Percentiles rank a stretch among this genome's conserved stretches.
Conservation (phyloP, 2,113 vertebrate species). For the Thinocorus orbignyianus region DNA sequence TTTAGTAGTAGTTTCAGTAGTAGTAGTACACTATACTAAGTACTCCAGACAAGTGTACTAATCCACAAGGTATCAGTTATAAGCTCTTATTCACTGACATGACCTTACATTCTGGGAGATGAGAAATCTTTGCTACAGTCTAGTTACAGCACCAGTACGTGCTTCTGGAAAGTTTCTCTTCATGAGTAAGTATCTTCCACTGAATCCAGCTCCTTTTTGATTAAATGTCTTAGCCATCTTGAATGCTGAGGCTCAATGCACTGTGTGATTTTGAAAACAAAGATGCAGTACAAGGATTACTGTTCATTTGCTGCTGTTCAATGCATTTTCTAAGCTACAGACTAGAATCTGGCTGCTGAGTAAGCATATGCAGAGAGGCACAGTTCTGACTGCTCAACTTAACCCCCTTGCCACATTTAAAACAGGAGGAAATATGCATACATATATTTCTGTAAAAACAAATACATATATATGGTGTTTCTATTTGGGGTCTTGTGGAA, state of each 20-base stretch:
- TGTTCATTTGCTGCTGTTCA: neutral
- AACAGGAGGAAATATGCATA: neutral
- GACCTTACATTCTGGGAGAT: neutral
- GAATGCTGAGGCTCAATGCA: neutral
- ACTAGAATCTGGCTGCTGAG: neutral
- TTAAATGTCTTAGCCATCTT: neutral
- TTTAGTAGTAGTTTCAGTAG: too few species aligned
- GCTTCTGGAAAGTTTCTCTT: neutral
- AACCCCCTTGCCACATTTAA: neutral
- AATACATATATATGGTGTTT: neutral
- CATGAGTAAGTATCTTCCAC: neutral
- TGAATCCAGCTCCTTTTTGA: neutral
- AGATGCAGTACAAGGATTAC: neutral
- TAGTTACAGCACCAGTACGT: neutral
- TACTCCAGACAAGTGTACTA: neutral
- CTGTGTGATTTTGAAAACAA: neutral
- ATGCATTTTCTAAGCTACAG: neutral
- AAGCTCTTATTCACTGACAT: neutral
- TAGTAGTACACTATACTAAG: neutral
- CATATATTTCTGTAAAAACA: neutral
- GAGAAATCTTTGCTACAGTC: neutral
- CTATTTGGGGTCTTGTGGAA: neutral
- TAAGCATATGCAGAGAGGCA: neutral
- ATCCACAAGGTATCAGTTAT: accelerated
- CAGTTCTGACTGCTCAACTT: neutral